Base-by-base conservation (phyloP, 2,113 vertebrate genomes). In the Halichoeres trimaculatus region DNA sequence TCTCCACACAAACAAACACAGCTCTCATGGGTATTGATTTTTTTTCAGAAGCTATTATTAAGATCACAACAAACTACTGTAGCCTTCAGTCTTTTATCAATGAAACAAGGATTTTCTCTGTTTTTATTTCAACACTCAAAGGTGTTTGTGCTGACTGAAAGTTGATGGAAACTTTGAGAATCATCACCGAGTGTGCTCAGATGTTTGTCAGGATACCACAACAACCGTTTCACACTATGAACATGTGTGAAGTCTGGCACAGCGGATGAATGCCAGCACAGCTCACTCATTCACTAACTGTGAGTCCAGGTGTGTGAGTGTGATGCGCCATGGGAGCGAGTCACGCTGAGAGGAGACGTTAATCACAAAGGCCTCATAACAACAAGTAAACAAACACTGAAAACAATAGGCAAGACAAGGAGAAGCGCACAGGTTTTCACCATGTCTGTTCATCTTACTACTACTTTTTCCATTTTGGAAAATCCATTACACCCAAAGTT, bases 281-380 rank as follows among this genome's bases (percentile, higher is more conserved):
- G 43, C 13, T 23, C 61, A 61, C 60, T 83, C 78, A 76, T 10
- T 23, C 61, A 61, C 60, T 83, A 75, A 76, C 64, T 65, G 41
- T 17, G 35, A 74, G 3, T 74, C 66, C 66, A 83, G 85, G 80
- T 86, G 84, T 81, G 69, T 60, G 55, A 35, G 34, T 43, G 51
- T 60, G 41, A 66, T 61, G 48, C 35, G 72, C 51, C 35, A 64
- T 48, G 60, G 68, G 47, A 69, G 47, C 62, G 34, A 80, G 55
- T 76, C 78, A 79, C 2, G 4, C 38, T 45, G 70, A 9, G 52
- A 68, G 62, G 2, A 66, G 71, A 81, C 67, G 8, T 38, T 9
- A 75, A 19, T 45, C 24, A 74, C 36, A 75, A 0, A 6, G 50
- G 60, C n/a, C 10, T 23, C 43, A 26, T n/a, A 69, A 60, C 50